Evolutionary conservation across 2,797 vertebrate species (phyloP), one percentile per base, ranked within the genome.

Genomic region (Melopsittacus undulatus): DNA sequence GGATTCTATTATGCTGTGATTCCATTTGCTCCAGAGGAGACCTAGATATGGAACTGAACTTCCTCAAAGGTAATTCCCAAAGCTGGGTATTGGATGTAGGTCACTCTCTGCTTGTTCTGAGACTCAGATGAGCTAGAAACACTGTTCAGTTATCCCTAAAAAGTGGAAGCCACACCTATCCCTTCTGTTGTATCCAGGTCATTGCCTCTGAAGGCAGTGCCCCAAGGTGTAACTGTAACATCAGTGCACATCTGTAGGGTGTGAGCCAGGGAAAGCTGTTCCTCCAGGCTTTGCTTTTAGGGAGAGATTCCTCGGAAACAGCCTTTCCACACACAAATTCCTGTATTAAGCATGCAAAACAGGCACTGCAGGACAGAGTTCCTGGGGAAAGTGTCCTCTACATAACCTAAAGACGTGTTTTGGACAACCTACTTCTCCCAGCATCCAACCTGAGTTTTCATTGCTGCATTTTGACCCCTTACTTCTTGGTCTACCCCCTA

Each of bases 101-200:
- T 79, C 95, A 91, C 73, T 90, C 43, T 86, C 76, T 75, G 24
- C 73, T 78, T 61, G 57, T 92, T 94, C 77, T 62, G 68, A 85
- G 79, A 6, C 82, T 77, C 79, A 80, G 82, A 76, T 90, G 92
- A 86, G 64, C 85, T 87, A 68, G 77, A 93, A 95, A 93, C 62
- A 76, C 23, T 8, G 6, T 2, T 29, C 29, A 2, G 40, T 68
- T 92, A 48, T 54, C 68, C 57, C 69, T 54, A 11, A n/a, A 75
- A 79, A 86, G 84, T 43, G 34, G 64, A 73, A 92, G 48, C 10
- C 30, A 67, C 29, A 10, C 5, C 3, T 9, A 30, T 11, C 70
- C 30, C 24, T 45, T 80, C 62, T 70, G 76, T 40, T 78, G 48
- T 75, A 18, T 87, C 75, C 92, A 89, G 95, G 89, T 93, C 91